Evolutionary conservation across 2,797 vertebrate genomes (phyloP).

Genomic region (Uromys caudimaculatus): DNA sequence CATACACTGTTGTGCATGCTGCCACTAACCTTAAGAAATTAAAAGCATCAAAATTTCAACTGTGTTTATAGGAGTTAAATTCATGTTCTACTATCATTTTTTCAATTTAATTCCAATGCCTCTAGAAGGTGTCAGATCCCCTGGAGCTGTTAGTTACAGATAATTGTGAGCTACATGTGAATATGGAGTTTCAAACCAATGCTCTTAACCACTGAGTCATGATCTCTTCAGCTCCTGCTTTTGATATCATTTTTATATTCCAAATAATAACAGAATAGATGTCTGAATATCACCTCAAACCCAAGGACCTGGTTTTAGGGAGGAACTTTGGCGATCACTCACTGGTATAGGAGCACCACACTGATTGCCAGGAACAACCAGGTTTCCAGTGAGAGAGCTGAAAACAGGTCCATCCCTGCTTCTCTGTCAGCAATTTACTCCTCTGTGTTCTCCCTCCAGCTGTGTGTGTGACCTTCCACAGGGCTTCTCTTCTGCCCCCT

Average conservation of each 20-base stretch:
- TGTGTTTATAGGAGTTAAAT: neutral
- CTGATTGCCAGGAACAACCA: neutral
- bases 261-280: neutral
- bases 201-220: neutral
- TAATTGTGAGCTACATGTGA: no score
- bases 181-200: no score
- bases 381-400: neutral
- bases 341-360: neutral
- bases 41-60: neutral
- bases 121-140: neutral
- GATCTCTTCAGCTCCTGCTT: neutral
- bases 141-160: no score
- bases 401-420: neutral
- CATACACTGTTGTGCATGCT: neutral
- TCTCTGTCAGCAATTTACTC: neutral
- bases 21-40: no score
- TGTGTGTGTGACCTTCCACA: accelerated
- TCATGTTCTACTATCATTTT: neutral
- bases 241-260: no score
- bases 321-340: neutral
- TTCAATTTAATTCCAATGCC: neutral
- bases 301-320: no score
- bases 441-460: neutral
- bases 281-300: neutral
- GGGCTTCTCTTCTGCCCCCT: neutral